Evolutionary conservation across 2,113 vertebrate species (phyloP).

Genomic region (Leiothrix lutea): DNA sequence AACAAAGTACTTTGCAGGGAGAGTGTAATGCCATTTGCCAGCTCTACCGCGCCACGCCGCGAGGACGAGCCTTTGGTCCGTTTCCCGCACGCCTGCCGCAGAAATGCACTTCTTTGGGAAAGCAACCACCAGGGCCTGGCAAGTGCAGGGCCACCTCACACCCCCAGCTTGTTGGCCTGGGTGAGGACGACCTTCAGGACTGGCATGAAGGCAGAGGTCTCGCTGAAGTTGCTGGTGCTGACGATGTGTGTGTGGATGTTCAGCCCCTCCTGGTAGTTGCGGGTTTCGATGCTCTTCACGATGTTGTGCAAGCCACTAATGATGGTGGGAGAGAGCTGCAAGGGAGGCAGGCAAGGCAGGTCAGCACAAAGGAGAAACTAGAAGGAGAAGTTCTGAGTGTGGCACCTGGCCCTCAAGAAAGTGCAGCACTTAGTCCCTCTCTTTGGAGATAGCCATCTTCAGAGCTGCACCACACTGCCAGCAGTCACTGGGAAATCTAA

Average conservation of each 20-base stretch:
- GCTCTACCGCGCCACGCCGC: constrained; percentile 42
- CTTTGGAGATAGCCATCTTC: background rate
- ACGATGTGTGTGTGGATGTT: constrained; percentile 96
- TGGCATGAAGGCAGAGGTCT: constrained; percentile 98
- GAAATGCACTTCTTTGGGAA: constrained; percentile 62
- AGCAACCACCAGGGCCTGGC: background rate
- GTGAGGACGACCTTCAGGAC: constrained; percentile 96
- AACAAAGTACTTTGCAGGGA: constrained; percentile 26
- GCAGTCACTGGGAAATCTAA: background rate
- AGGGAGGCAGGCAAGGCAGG: background rate
- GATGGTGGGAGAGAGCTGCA: constrained; percentile 92
- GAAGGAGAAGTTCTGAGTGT: background rate
- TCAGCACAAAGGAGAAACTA: background rate
- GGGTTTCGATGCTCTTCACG: constrained; percentile 84
- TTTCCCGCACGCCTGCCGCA: background rate
- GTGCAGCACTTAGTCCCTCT: background rate
- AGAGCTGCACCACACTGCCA: background rate
- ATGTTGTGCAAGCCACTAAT: constrained; percentile 90
- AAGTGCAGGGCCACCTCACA: constrained; percentile 56
- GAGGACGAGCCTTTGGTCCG: constrained; percentile 13
- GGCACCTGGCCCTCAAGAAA: background rate
- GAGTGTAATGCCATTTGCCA: constrained; percentile 17
- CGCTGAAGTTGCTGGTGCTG: constrained; percentile 97
- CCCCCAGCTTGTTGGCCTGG: constrained; percentile 92
- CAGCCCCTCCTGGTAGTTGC: constrained; percentile 87